Evolutionary conservation across 2,888 invertebrate species (phyloP).

Genomic region (Ennomos fuscantarius): DNA sequence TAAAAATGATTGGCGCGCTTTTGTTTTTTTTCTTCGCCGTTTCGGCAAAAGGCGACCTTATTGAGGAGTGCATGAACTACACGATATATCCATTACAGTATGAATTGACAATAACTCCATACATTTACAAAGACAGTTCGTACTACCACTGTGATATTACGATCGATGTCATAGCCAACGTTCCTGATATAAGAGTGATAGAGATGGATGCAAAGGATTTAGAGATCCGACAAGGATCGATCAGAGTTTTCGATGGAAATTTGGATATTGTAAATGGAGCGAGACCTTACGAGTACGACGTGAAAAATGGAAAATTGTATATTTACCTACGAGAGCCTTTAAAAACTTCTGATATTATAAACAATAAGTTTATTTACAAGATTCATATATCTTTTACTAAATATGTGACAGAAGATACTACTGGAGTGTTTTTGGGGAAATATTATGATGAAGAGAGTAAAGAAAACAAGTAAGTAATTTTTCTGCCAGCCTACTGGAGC

Average conservation of each 20-base stretch:
- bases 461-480: slow-evolving; percentile 59
- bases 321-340: slow-evolving; percentile 68
- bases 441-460: slow-evolving; percentile 59
- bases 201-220: slow-evolving; percentile 69
- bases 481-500: neutral
- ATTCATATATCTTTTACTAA: slow-evolving; percentile 66
- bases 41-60: slow-evolving; percentile 54
- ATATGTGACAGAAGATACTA: slow-evolving; percentile 51
- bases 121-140: slow-evolving; percentile 54
- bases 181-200: slow-evolving; percentile 64
- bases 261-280: slow-evolving; percentile 62
- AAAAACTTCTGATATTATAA: slow-evolving; percentile 51
- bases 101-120: slow-evolving; percentile 67
- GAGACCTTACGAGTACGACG: slow-evolving; percentile 65
- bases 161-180: slow-evolving; percentile 73
- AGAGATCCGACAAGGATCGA: slow-evolving; percentile 54
- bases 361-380: slow-evolving; percentile 55
- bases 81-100: slow-evolving; percentile 79
- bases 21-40: slow-evolving; percentile 50
- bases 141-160: slow-evolving; percentile 70
- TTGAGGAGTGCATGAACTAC: slow-evolving; percentile 77
- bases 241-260: slow-evolving; percentile 61
- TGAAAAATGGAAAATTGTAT: slow-evolving; percentile 56
- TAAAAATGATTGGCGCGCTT: slow-evolving; percentile 47
- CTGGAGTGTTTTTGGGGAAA: slow-evolving; percentile 66